phyloP scores from a whole-genome alignment of 23 tunicate genomes.

The Ascidia mentula region DNA sequence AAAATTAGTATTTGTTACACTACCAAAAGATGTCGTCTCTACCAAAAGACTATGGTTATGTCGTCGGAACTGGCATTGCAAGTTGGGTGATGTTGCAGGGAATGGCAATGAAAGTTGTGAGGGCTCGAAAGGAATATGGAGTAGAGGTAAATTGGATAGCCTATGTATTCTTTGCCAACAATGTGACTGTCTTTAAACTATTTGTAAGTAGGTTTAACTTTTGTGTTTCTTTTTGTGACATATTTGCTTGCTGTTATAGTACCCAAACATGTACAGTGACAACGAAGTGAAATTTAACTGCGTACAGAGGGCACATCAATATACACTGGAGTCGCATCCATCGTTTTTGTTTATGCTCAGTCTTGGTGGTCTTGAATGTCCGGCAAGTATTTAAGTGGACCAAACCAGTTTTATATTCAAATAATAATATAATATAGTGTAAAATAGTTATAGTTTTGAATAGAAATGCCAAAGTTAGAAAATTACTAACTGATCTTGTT shows the following conservation, averaged over 20 bases:
- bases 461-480: no score
- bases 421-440: no score
- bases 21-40: constrained; percentile 18
- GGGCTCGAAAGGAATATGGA: constrained; percentile 63
- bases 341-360: constrained; percentile 43
- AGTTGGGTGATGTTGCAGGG: constrained; percentile 33
- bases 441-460: no score
- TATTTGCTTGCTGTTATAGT: no score
- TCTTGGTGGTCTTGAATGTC: constrained; percentile 44
- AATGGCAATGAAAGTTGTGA: constrained; percentile 51
- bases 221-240: no score
- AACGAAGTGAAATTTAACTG: constrained; percentile 53
- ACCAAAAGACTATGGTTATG: constrained; percentile 75
- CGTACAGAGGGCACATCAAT: constrained; percentile 70
- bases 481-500: no score
- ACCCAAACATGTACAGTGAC: constrained; percentile 75
- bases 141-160: no score
- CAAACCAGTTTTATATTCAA: no score
- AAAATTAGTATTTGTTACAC: no score
- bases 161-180: no score
- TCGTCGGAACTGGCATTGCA: constrained; percentile 36
- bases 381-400: constrained; percentile 45
- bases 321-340: constrained; percentile 61
- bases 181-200: no score
- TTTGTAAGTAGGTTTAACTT: no score